Base-by-base conservation (phyloP, 1,140 invertebrate species). In the Ips typographus region DNA sequence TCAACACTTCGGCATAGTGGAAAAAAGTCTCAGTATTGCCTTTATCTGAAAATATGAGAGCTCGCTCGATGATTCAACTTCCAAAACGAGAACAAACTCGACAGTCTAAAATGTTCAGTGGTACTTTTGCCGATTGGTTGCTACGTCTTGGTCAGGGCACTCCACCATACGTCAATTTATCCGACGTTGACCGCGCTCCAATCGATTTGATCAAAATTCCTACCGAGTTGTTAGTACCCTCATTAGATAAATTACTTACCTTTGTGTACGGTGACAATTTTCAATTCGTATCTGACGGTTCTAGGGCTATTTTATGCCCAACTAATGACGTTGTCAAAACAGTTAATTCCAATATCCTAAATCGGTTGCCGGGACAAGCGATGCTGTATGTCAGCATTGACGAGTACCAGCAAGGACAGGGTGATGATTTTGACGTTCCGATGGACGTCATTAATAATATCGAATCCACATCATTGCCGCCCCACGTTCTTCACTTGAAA, bases 321-420 rank as follows among this genome's bases (percentile, higher is more conserved):
- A 60, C 37, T 2, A 60, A 60, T 60, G 58, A 8, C 0, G 37
- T 8, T n/a, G 37, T 39, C n/a, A 37, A 39, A 40, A 6, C 39
- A 3, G 37, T 60, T 37, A 60, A 60, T 40, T 3, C 8, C 6
- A 1, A 36, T 40, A 42, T 60, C 37, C 42, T 60, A 40, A 37
- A 40, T 40, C 57, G 38, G 1, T n/a, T 55, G 6, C 53, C 2
- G 38, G 40, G 43, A 3, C 1, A 37, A 40, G 37, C n/a, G 2
- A 44, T 4, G 4, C 5, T n/a, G 7, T 60, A 60, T 60, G 7
- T 44, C 58, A 44, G 58, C 40, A 42, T 42, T 42, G 58, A 41
- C 22, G 4, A 41, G 58, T 7, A n/a, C 2, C 38, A 42, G 38
- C 2, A 2, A 3, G 37, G 8, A 3, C n/a, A 60, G 3, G 22